Evolutionary conservation across 2,797 vertebrate genomes (phyloP).

Genomic region (Moxostoma hubbsi): DNA sequence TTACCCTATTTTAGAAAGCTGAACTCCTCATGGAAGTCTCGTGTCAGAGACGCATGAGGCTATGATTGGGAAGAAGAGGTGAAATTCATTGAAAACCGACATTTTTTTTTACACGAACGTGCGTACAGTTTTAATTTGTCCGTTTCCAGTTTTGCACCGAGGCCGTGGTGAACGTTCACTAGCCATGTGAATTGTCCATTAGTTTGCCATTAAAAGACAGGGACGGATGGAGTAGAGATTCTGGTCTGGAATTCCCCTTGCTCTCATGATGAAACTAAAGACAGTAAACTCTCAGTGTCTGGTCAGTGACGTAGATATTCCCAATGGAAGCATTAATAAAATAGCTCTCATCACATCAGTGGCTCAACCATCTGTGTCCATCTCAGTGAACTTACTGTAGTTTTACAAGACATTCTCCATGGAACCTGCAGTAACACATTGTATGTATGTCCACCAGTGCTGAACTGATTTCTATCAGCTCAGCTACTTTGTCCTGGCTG

Average conservation of each 20-base stretch:
- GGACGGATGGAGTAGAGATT: neutral
- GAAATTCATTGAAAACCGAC: neutral
- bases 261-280: neutral
- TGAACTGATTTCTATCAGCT: conserved; percentile 42
- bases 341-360: neutral
- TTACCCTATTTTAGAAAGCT: conserved; percentile 12
- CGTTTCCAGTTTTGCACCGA: neutral
- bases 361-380: neutral
- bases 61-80: neutral
- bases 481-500: conserved; percentile 18
- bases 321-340: neutral
- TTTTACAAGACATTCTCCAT: neutral
- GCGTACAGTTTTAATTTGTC: neutral
- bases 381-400: neutral
- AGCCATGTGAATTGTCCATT: neutral
- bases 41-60: neutral
- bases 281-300: neutral
- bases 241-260: too few species aligned
- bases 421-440: conserved; percentile 4
- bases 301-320: neutral
- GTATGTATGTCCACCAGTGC: conserved; percentile 54
- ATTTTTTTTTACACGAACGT: neutral
- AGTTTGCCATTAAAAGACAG: neutral
- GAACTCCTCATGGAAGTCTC: neutral
- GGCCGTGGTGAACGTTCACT: neutral